These are phyloP conservation scores for Drosophila crucigera DNA, from an alignment of 2,888 invertebrate genomes.

Conservation along the genomic window DNA sequence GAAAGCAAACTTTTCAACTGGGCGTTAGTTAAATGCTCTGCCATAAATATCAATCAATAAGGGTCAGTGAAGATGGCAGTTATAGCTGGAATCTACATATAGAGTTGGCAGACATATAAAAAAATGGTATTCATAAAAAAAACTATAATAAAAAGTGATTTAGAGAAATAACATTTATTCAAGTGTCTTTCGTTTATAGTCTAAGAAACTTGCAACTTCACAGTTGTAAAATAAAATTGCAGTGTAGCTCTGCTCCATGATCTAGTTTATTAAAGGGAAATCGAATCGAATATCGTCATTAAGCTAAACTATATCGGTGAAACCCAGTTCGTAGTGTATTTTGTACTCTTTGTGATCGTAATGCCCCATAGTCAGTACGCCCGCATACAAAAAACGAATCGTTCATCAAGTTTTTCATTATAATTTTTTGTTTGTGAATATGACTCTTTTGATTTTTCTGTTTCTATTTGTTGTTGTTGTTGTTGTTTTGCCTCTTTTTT, in stretches of 20 bases:
- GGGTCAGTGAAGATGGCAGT: constrained; percentile 9
- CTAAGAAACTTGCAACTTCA: not conserved
- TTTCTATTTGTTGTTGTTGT: constrained; percentile 9
- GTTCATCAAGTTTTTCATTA: constrained; percentile 73
- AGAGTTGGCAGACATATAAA: not conserved
- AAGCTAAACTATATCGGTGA: not conserved
- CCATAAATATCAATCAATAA: constrained; percentile 33
- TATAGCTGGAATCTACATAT: constrained; percentile 3
- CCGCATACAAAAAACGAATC: constrained; percentile 46
- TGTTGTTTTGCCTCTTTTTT: constrained; percentile 6
- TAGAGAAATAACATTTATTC: not conserved
- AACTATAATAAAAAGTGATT: too few species aligned
- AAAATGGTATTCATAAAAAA: not conserved
- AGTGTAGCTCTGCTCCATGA: not conserved
- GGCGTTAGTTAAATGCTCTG: constrained; percentile 48
- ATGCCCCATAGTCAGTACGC: constrained; percentile 10
- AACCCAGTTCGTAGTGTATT: constrained; percentile 2
- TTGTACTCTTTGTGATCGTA: constrained; percentile 2
- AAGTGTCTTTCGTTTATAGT: not conserved
- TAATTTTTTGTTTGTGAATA: constrained; percentile 27
- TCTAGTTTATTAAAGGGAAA: not conserved
- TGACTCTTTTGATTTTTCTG: constrained; percentile 19
- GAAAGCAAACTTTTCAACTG: constrained; percentile 35
- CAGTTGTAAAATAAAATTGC: not conserved
- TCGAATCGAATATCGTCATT: not conserved